Evolutionary conservation across 2,797 vertebrate genomes (phyloP).

Genomic region (Artibeus lituratus): DNA sequence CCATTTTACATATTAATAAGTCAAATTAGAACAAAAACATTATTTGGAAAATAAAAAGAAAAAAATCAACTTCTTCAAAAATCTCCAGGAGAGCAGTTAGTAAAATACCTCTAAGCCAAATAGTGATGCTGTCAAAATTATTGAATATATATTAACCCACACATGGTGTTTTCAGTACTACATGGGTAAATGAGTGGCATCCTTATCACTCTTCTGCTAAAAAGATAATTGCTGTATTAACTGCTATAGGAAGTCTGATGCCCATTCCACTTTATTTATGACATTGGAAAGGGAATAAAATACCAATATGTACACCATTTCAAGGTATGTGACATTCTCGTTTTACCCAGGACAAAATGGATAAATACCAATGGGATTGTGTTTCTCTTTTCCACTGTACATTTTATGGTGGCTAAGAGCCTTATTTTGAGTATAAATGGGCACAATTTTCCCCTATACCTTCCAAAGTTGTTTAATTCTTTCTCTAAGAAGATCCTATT

Average conservation of each 20-base stretch:
- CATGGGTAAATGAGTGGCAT: neutral
- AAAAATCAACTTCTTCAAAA: neutral
- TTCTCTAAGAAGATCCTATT: constrained; percentile 47
- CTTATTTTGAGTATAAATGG: constrained; percentile 39
- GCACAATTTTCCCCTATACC: constrained; percentile 31
- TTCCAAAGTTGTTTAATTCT: constrained; percentile 60
- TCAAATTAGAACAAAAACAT: neutral
- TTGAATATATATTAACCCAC: neutral
- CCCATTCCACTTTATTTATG: neutral
- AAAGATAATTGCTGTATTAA: neutral
- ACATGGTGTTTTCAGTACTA: neutral
- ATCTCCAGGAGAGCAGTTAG: neutral
- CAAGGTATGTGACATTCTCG: neutral
- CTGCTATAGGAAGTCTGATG: neutral
- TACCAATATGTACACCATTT: neutral
- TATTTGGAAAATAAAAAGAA: constrained; percentile 29
- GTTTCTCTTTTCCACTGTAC: neutral
- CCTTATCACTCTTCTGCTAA: neutral
- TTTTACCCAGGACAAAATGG: constrained; percentile 30
- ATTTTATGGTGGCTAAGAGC: neutral
- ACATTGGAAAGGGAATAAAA: neutral
- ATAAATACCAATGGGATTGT: constrained; percentile 39
- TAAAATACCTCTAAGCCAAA: neutral
- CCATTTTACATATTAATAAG: neutral
- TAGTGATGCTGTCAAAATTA: neutral